Evolutionary conservation across 1,140 invertebrate genomes (phyloP), one percentile per base, ranked within the genome.

Genomic region (Aphelenchoides besseyi): DNA sequence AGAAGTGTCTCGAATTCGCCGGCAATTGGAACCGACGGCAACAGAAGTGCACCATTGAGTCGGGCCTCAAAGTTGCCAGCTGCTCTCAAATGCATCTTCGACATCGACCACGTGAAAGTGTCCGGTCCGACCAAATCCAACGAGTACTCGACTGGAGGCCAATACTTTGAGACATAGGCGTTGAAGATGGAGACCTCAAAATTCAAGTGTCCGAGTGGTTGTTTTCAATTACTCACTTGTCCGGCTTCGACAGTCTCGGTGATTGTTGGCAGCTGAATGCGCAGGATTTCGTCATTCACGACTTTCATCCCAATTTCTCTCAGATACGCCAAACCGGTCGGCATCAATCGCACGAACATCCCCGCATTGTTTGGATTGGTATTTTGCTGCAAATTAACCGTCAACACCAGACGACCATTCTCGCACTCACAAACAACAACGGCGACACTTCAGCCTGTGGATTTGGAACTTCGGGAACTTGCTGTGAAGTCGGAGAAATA

Each of bases 231-330:
- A 52, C 54, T 18, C 52, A 83, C 82, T 67, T 83, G 83, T 69
- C 81, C 82, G 32, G 73, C 73, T 33, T 83, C 82, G 26, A 83
- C 75, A 26, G 70, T 74, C 74, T 83, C 82, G 37, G 83, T 83
- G 30, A 83, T 83, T 37, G 83, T 83, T 29, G 82, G 82, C n/a
- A 83, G 62, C 48, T 70, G 70, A 62, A 83, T 73, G 70, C 79
- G 80, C 3, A 84, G 70, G 32, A 83, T 74, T 73, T 83, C 81
- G 61, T 83, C 82, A 70, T 84, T 83, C 8, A 83, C 80, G 28
- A 83, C 82, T 70, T 83, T 83, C 76, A 83, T 83, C 53, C 82
- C 82, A 59, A 83, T 74, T 74, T 83, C 81, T 55, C 81, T 67
- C 64, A 83, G 69, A 69, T 84, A 83, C 16, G 81, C 81, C 32